Percentiles rank a stretch among this genome's conserved stretches.
phyloP scores from a whole-genome alignment of 2,888 invertebrate species.

The Diploptera punctata region DNA sequence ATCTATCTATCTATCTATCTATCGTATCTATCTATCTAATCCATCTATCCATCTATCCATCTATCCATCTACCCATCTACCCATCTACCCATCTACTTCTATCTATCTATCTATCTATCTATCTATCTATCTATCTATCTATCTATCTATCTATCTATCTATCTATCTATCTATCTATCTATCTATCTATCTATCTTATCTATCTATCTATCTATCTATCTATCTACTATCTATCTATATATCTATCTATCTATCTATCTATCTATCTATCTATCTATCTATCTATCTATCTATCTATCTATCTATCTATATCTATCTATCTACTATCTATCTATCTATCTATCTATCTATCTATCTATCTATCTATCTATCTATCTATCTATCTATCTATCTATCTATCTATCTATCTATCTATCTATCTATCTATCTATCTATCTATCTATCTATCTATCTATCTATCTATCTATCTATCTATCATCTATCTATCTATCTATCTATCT shows the following conservation, averaged over 20 bases:
- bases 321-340: too few species aligned
- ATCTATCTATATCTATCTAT: too few species aligned
- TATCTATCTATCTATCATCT: too few species aligned
- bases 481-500: background rate
- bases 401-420: background rate
- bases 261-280: slow-evolving; percentile 15
- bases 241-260: too few species aligned
- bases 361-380: slow-evolving; percentile 17
- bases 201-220: too few species aligned
- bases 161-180: slow-evolving; percentile 17
- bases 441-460: background rate
- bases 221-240: too few species aligned
- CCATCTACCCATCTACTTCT: too few species aligned
- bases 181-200: slow-evolving; percentile 17
- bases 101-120: slow-evolving; percentile 17
- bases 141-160: slow-evolving; percentile 17
- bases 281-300: slow-evolving; percentile 17
- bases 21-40: too few species aligned
- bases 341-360: slow-evolving; percentile 17
- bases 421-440: background rate
- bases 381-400: background rate
- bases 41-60: too few species aligned
- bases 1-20: slow-evolving; percentile 11
- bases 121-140: slow-evolving; percentile 17
- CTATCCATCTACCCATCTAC: too few species aligned